A percentile compares a stretch with the other conserved stretches of the same genome.
phyloP scores from a whole-genome alignment of 2,797 vertebrate species.

The Falco novaeseelandiae region DNA sequence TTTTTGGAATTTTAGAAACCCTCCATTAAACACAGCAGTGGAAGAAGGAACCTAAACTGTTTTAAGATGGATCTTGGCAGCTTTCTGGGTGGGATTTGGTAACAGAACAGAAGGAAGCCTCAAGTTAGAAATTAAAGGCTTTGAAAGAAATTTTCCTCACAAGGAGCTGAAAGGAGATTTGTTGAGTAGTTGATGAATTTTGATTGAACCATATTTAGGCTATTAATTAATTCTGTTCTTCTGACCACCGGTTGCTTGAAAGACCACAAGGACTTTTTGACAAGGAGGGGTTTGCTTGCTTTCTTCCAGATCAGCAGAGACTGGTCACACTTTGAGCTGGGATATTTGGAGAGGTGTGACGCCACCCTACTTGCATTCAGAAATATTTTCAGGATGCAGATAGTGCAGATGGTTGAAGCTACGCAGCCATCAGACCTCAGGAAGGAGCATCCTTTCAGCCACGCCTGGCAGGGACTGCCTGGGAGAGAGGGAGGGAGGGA shows the following conservation, averaged over 20 bases:
- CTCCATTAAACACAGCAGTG: not conserved
- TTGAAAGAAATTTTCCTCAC: not conserved
- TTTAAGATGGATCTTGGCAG: not conserved
- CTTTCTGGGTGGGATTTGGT: slow-evolving; percentile 14
- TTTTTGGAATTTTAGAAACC: slow-evolving; percentile 9
- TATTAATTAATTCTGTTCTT: not conserved
- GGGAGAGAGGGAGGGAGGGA: not conserved
- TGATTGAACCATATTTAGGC: not conserved
- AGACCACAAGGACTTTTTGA: not conserved
- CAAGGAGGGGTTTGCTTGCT: not conserved
- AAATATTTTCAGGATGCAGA: not conserved
- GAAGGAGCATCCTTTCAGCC: not conserved
- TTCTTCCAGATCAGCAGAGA: not conserved
- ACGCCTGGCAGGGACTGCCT: not conserved
- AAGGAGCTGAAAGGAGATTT: not conserved
- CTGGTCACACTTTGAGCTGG: not conserved
- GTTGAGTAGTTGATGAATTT: not conserved
- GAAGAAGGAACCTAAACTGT: not conserved
- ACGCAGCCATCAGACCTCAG: not conserved
- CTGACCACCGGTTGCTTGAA: not conserved
- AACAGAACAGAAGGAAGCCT: not conserved
- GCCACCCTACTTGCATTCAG: not conserved
- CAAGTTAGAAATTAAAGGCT: slow-evolving; percentile 15
- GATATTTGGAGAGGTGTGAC: not conserved
- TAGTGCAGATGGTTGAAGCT: not conserved